Evolutionary conservation across 2,888 invertebrate species (phyloP).

Genomic region (Limenitis camilla): DNA sequence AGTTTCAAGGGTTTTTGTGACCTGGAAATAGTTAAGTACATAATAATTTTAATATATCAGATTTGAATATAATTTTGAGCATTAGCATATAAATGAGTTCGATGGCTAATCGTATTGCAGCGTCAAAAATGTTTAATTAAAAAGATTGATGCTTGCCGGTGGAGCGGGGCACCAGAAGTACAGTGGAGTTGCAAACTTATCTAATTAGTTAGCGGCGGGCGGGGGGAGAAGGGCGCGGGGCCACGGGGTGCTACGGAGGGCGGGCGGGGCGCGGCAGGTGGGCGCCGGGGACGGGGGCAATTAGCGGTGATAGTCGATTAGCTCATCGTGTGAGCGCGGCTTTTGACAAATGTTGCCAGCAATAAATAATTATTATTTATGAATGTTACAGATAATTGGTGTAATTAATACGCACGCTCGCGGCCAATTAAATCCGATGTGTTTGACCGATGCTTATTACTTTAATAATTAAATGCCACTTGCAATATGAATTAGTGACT

Average conservation of each 20-base stretch:
- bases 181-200: conserved; percentile 74
- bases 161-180: conserved; percentile 68
- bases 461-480: conserved; percentile 31
- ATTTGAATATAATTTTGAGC: conserved; percentile 1
- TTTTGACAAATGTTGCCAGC: conserved; percentile 70
- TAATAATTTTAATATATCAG: background rate
- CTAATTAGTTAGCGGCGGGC: conserved; percentile 67
- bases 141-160: conserved; percentile 73
- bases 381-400: conserved; percentile 53
- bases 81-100: conserved; percentile 44
- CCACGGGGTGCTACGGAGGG: background rate
- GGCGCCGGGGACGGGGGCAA: conserved; percentile 50
- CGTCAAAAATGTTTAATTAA: conserved; percentile 75
- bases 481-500: conserved; percentile 19
- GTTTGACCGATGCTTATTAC: conserved; percentile 33
- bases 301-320: conserved; percentile 76
- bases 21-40: background rate
- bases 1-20: no score
- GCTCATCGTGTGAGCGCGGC: conserved; percentile 71
- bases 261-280: conserved; percentile 27
- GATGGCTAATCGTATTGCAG: conserved; percentile 66
- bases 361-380: conserved; percentile 66
- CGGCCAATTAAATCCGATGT: conserved; percentile 33
- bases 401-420: conserved; percentile 43
- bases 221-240: conserved; percentile 29